phyloP scores from a whole-genome alignment of 2,888 invertebrate genomes.

The Hydrotaea cyrtoneurina region DNA sequence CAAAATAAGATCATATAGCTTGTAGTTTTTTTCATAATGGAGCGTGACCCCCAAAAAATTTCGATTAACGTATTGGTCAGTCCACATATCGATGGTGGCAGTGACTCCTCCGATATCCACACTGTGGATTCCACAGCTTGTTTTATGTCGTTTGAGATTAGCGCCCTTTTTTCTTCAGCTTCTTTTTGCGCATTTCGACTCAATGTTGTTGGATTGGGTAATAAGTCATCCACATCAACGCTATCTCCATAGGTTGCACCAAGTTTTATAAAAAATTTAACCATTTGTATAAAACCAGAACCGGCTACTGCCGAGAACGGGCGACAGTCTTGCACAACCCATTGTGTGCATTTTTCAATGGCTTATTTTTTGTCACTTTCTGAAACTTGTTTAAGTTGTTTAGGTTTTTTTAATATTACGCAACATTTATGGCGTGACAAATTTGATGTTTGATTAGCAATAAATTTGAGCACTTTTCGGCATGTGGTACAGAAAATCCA shows the following conservation, averaged over 20 bases:
- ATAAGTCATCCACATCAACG: too few relatives aligned
- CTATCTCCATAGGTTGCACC: too few relatives aligned
- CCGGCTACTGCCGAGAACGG: background rate
- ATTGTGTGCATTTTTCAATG: background rate
- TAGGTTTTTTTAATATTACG: too few relatives aligned
- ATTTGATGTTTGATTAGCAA: background rate
- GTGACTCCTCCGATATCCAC: conserved; percentile 58
- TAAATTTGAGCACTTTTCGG: background rate
- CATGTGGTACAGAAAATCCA: background rate
- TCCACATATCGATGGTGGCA: conserved; percentile 62
- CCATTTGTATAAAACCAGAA: conserved; percentile 57
- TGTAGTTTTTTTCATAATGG: conserved; percentile 63
- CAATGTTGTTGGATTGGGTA: too few relatives aligned
- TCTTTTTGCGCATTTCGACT: too few relatives aligned
- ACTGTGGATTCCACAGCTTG: conserved; percentile 40
- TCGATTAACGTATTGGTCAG: conserved; percentile 63
- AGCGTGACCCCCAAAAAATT: conserved; percentile 65
- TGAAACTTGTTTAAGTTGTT: background rate
- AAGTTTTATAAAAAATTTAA: too few relatives aligned
- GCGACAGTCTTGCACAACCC: background rate
- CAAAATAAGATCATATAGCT: conserved; percentile 55
- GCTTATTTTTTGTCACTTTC: too few relatives aligned
- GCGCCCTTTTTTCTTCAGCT: too few relatives aligned
- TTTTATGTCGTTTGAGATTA: conserved; percentile 51
- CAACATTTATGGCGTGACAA: background rate